Conservation (phyloP, 2,113 vertebrate species). For the Marmota flaviventris region DNA sequence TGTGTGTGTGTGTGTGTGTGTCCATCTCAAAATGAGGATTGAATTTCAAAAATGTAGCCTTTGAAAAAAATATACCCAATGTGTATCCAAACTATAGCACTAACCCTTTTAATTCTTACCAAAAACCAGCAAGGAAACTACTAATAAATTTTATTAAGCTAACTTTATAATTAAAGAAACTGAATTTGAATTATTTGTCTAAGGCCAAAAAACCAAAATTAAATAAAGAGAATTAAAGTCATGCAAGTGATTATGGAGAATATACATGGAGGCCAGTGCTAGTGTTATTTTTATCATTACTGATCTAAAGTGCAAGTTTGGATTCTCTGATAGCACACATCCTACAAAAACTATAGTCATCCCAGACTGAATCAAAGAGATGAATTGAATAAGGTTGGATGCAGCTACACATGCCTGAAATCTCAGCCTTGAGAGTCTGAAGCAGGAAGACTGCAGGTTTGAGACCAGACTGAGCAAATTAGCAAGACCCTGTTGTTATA, state of each 20-base stretch:
- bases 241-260: neutral
- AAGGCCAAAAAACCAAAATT: neutral
- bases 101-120: neutral
- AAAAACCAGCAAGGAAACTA: neutral
- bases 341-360: neutral
- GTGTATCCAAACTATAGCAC: neutral
- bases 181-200: neutral
- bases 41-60: neutral
- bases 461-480: too few relatives aligned
- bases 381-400: neutral
- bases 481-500: too few relatives aligned
- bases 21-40: too few relatives aligned
- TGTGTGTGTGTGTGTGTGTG: too few relatives aligned
- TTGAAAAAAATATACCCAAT: neutral
- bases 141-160: slow-evolving; percentile 4
- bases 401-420: too few relatives aligned
- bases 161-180: neutral
- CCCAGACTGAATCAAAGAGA: slow-evolving; percentile 10
- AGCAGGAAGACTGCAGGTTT: too few relatives aligned
- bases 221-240: neutral
- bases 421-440: too few relatives aligned
- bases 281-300: neutral
- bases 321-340: neutral
- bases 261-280: neutral
- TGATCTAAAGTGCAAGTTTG: neutral